Evolutionary conservation across 2,888 invertebrate genomes (phyloP).

Genomic region (Volucella inflata): DNA sequence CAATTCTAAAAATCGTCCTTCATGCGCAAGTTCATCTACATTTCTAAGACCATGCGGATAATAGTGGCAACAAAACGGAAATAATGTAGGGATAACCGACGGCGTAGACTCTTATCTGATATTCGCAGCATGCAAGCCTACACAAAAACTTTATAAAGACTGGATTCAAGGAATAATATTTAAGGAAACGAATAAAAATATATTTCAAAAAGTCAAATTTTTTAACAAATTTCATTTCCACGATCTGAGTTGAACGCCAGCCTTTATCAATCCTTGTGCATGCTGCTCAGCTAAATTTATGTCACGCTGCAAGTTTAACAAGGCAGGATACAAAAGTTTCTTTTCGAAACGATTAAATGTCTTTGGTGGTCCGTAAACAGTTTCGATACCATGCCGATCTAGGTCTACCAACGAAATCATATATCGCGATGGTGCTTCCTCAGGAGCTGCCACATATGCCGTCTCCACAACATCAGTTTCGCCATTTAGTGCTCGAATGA

Average conservation of each 20-base stretch:
- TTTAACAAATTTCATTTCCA: constrained; percentile 7
- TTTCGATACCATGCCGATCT: constrained; percentile 69
- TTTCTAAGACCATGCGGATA: too few species aligned
- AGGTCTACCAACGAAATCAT: constrained; percentile 73
- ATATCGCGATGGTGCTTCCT: constrained; percentile 69
- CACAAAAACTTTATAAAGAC: too few species aligned
- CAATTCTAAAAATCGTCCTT: too few species aligned
- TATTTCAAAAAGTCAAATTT: constrained; percentile 12
- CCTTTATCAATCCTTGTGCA: constrained; percentile 39
- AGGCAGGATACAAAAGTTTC: constrained; percentile 64
- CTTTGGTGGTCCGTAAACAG: constrained; percentile 72
- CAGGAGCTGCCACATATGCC: constrained; percentile 73
- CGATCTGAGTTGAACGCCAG: constrained; percentile 39
- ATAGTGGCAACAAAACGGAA: too few species aligned
- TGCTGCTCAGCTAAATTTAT: constrained; percentile 70
- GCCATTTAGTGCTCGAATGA: constrained; percentile 67
- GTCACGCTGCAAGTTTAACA: constrained; percentile 72
- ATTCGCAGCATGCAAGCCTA: too few species aligned
- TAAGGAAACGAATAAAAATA: background rate
- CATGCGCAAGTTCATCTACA: too few species aligned
- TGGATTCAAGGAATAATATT: too few species aligned
- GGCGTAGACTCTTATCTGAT: too few species aligned
- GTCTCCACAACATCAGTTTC: constrained; percentile 73
- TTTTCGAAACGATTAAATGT: constrained; percentile 70
- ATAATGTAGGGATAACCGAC: too few species aligned